These are phyloP conservation scores for Nixonia krombeini DNA, from an alignment of 1,140 invertebrate genomes.

Conservation along the genomic window DNA sequence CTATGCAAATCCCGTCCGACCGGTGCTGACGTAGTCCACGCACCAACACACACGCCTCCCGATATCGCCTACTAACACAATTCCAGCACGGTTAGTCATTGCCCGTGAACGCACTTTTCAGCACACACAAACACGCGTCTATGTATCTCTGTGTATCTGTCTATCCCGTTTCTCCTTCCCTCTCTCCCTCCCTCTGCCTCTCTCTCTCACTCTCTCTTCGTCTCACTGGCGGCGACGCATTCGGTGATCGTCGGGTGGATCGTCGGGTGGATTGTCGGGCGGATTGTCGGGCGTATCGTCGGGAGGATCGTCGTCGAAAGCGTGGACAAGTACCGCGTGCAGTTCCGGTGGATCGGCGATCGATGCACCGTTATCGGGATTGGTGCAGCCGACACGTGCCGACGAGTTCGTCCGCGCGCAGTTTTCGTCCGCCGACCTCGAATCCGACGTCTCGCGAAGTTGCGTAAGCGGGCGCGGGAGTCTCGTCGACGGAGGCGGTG, in stretches of 20 bases:
- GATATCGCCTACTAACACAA: slow-evolving; percentile 62
- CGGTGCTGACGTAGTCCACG: slow-evolving; percentile 61
- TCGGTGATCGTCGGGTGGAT: too few relatives aligned
- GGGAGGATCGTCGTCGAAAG: too few relatives aligned
- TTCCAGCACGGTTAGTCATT: slow-evolving; percentile 63
- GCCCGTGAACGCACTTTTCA: slow-evolving; percentile 49
- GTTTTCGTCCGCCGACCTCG: neutral
- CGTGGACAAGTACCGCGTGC: too few relatives aligned
- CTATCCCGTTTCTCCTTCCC: slow-evolving; percentile 3
- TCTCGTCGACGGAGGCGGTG: slow-evolving; percentile 16
- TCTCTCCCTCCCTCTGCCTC: too few relatives aligned
- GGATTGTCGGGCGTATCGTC: too few relatives aligned
- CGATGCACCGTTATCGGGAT: too few relatives aligned
- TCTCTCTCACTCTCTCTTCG: slow-evolving; percentile 3
- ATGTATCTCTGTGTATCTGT: too few relatives aligned
- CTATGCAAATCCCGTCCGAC: slow-evolving; percentile 67
- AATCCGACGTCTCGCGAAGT: slow-evolving; percentile 26
- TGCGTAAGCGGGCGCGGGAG: slow-evolving; percentile 56
- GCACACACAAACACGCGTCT: slow-evolving; percentile 11
- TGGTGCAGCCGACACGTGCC: slow-evolving; percentile 4
- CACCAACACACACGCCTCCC: slow-evolving; percentile 46
- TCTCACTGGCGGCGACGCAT: slow-evolving; percentile 6
- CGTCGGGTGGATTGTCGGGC: too few relatives aligned
- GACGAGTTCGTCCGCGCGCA: slow-evolving; percentile 57
- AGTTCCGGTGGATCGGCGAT: too few relatives aligned